These are phyloP conservation scores for Tinea trinotella DNA, from an alignment of 2,888 invertebrate genomes.

Conservation along the genomic window DNA sequence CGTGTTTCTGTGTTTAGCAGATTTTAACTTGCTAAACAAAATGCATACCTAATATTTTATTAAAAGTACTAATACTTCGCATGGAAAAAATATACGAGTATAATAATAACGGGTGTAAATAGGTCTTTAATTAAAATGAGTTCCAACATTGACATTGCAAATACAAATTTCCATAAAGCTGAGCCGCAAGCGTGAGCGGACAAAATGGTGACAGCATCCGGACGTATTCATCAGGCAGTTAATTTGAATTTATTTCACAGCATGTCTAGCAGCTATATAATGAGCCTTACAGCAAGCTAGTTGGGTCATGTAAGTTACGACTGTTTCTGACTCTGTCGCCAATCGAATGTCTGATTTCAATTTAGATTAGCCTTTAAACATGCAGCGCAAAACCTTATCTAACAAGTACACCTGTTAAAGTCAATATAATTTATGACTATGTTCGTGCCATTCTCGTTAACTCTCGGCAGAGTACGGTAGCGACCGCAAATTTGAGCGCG, in stretches of 20 bases:
- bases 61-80: too few species aligned
- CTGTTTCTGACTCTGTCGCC: conserved; percentile 55
- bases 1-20: conserved; percentile 8
- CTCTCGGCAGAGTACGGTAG: conserved; percentile 18
- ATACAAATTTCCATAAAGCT: conserved; percentile 21
- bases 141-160: conserved; percentile 21
- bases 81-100: too few species aligned
- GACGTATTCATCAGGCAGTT: conserved; percentile 32
- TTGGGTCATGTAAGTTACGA: conserved; percentile 25
- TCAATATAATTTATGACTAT: conserved; percentile 60
- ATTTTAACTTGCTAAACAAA: not conserved
- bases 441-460: conserved; percentile 38
- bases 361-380: conserved; percentile 66
- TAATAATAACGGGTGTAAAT: too few species aligned
- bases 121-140: not conserved
- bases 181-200: conserved; percentile 21
- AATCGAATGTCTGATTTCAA: conserved; percentile 70
- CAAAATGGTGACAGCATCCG: conserved; percentile 18
- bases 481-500: conserved; percentile 18
- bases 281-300: conserved; percentile 26
- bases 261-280: conserved; percentile 33
- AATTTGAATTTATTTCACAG: conserved; percentile 55
- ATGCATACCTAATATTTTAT: too few species aligned
- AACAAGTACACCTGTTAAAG: conserved; percentile 66
- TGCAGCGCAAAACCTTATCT: conserved; percentile 65